Evolutionary conservation across 1,140 invertebrate genomes (phyloP).

Genomic region (Lepidurus apus): DNA sequence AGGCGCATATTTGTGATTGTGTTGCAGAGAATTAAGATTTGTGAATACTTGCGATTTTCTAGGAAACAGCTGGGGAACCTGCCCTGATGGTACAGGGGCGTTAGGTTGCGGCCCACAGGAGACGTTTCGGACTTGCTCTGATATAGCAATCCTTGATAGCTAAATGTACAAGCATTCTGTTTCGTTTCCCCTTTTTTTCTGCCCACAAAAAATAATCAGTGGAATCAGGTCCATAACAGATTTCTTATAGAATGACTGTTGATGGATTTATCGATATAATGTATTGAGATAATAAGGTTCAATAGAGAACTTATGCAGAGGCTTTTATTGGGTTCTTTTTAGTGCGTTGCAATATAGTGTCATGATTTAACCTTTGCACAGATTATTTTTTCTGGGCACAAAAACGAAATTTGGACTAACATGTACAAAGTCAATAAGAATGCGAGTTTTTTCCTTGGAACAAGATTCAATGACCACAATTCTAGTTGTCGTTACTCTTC

Average conservation of each 20-base stretch:
- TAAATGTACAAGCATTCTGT: background rate
- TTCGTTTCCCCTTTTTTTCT: background rate
- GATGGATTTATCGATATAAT: background rate
- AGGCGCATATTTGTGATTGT: too few relatives aligned
- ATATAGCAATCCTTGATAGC: conserved; percentile 49
- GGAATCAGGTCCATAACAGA: background rate
- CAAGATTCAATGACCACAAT: background rate
- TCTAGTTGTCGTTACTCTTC: background rate
- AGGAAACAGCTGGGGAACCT: conserved; percentile 45
- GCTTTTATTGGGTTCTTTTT: background rate
- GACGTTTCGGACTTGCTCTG: conserved; percentile 81
- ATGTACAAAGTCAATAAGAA: background rate
- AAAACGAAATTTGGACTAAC: background rate
- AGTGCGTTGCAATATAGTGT: background rate
- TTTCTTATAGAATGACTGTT: background rate
- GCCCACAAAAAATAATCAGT: background rate
- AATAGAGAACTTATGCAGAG: background rate
- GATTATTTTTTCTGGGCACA: background rate
- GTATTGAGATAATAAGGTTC: background rate
- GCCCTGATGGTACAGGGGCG: conserved; percentile 39
- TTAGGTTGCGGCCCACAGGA: conserved; percentile 74
- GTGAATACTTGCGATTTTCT: conserved; percentile 16
- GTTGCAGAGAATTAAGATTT: background rate
- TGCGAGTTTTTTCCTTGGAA: background rate
- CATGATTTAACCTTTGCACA: background rate